Conservation (phyloP, 1,140 invertebrate species). For the Chironomus tepperi region DNA sequence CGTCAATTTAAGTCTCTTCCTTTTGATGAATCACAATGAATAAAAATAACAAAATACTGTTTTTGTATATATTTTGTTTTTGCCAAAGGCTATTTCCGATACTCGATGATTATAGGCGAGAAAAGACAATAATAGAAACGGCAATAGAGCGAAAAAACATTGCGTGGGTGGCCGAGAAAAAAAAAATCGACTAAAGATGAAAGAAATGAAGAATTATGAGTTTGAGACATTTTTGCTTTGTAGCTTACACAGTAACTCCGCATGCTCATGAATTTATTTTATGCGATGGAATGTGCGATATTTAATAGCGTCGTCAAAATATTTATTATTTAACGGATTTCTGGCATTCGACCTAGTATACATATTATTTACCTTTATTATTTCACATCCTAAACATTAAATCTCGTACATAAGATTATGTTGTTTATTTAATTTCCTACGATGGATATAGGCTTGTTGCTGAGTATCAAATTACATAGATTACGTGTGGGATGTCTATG, state of each 20-base stretch:
- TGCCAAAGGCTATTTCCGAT: slow-evolving; percentile 11
- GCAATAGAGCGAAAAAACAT: background rate
- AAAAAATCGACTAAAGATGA: background rate
- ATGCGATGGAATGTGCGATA: background rate
- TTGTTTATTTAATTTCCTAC: no score
- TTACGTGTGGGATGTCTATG: background rate
- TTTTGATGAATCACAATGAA: background rate
- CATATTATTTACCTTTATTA: no score
- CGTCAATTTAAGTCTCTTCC: no score
- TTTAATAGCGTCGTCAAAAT: slow-evolving; percentile 7
- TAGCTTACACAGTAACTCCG: no score
- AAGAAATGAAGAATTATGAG: background rate
- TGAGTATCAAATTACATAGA: background rate
- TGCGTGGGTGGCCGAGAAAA: background rate
- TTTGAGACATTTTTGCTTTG: no score
- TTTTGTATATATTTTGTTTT: background rate
- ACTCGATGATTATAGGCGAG: background rate
- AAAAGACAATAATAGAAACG: no score
- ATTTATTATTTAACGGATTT: slow-evolving; percentile 14
- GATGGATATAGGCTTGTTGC: background rate
- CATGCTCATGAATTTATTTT: no score
- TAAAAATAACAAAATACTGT: background rate
- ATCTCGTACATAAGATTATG: no score
- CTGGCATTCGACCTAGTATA: background rate
- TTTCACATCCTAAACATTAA: no score